Conservation (phyloP, 2,113 vertebrate species). For the Limnothrissa miodon region DNA sequence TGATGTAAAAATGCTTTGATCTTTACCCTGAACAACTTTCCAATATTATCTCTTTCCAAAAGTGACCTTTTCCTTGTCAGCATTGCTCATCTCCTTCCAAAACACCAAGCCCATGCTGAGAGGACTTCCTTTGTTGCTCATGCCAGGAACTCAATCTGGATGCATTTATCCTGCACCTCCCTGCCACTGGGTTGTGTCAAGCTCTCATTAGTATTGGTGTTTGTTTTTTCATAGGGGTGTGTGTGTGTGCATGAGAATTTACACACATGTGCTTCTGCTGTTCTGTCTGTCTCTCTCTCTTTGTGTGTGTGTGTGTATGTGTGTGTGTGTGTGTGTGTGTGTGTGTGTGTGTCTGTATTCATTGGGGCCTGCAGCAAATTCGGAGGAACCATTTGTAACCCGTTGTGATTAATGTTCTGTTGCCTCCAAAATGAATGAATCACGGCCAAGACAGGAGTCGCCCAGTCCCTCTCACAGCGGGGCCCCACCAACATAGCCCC, state of each 20-base stretch:
- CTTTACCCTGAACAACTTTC: background rate
- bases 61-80: background rate
- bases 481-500: conserved; percentile 38
- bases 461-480: conserved; percentile 65
- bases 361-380: conserved; percentile 53
- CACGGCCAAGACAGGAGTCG: conserved; percentile 64
- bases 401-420: conserved; percentile 73
- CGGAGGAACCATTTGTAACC: conserved; percentile 70
- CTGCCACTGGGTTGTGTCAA: conserved; percentile 17
- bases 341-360: conserved; percentile 45
- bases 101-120: background rate
- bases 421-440: conserved; percentile 75
- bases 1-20: background rate
- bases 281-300: too few relatives aligned
- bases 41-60: background rate
- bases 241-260: conserved; percentile 11
- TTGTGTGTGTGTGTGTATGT: conserved; percentile 33
- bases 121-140: background rate
- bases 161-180: conserved; percentile 1
- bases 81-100: background rate
- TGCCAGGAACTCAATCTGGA: conserved; percentile 20
- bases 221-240: background rate
- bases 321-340: conserved; percentile 34
- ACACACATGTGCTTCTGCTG: background rate
- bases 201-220: conserved; percentile 10